Base-by-base conservation (phyloP, 2,888 invertebrate genomes). In the Spisula solida region DNA sequence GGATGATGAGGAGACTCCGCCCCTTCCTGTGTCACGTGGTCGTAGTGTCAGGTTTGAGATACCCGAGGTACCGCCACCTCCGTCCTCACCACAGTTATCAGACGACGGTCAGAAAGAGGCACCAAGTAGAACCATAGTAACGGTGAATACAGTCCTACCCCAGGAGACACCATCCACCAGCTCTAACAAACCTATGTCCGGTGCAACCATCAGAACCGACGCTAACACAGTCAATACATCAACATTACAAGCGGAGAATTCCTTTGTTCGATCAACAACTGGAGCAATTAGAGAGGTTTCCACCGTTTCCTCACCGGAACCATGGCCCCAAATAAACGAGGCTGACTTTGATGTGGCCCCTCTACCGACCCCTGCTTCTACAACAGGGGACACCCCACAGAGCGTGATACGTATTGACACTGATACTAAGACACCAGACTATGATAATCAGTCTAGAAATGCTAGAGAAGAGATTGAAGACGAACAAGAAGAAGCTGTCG, bases 241-340 rank as follows among this genome's bases (percentile, higher is more conserved):
- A 41, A 56, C 48, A 25, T 75, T 90, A n/a, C 82, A 84, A 31
- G 87, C 83, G 12, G 92, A 91, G 79, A 89, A 89, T 47, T 90
- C 90, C 34, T 82, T 88, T 55, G 55, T 92, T 0, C 86, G 88
- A 47, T 85, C 88, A 60, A 85, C n/a, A 20, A 81, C 81, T 81
- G 90, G 87, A 41, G 81, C 88, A 6, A 81, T 70, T 29, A 86
- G 93, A 80, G 93, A 93, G 51, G 47, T 90, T 8, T 93, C 93
- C 10, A 60, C 92, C 79, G 85, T 91, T 20, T 92, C 94, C 0
- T 93, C 95, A 1, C 94, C 94, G 1, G 95, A 95, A 48, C 93
- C 94, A 41, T 95, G 95, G 95, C 95, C 95, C 10, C 92, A 93
- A 51, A 94, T 95, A 55, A 94, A 93, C 75, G 95, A 95, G 79